Percentiles rank a stretch among this genome's conserved stretches.
Evolutionary conservation across 2,797 vertebrate genomes (phyloP).

Genomic region (Tragopan temminckii): DNA sequence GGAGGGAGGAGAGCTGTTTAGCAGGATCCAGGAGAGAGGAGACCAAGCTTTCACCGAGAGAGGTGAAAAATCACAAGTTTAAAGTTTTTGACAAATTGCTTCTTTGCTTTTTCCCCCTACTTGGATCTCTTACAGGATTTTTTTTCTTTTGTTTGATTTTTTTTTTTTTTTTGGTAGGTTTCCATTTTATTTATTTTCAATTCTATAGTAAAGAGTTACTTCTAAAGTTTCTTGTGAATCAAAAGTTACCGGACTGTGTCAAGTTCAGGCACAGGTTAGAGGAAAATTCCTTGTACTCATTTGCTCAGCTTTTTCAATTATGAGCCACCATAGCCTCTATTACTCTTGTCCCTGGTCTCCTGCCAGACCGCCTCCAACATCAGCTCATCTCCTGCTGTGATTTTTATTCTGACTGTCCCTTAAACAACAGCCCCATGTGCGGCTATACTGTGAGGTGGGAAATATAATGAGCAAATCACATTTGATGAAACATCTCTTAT

Average conservation of each 20-base stretch:
- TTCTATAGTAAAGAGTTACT: background rate
- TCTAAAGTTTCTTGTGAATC: background rate
- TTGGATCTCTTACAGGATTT: background rate
- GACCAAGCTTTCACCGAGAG: constrained; percentile 98
- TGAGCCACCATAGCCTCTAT: background rate
- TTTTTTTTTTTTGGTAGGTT: background rate
- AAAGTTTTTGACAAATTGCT: background rate
- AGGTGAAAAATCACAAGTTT: constrained; percentile 83
- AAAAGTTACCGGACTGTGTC: background rate
- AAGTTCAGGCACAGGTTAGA: background rate
- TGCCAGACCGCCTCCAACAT: constrained; percentile 18
- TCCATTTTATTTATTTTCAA: background rate
- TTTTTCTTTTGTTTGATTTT: background rate
- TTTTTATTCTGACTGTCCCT: constrained; percentile 17
- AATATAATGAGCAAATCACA: constrained; percentile 2
- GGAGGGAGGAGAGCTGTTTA: constrained; percentile 98
- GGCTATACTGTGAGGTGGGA: background rate
- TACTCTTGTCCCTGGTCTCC: background rate
- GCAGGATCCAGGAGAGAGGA: constrained; percentile 95
- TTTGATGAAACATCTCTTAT: constrained; percentile 8
- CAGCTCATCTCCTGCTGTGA: background rate
- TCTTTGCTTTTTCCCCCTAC: background rate
- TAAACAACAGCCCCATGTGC: background rate
- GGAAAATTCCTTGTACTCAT: background rate
- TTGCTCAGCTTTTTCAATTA: background rate